Conservation (phyloP, 2,113 vertebrate species). For the Python bivittatus region DNA sequence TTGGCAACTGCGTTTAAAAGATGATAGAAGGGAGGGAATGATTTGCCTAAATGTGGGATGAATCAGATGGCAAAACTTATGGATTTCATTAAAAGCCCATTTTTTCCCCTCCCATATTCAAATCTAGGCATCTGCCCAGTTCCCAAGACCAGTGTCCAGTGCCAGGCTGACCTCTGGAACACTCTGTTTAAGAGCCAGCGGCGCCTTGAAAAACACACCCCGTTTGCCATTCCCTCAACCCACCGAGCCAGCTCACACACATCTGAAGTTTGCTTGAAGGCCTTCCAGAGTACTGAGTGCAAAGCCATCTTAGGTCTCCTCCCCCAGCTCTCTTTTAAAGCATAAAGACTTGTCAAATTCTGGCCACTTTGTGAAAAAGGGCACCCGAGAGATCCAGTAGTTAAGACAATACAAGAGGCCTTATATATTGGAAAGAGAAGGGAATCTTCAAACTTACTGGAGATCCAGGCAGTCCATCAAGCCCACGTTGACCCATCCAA, state of each 20-base stretch:
- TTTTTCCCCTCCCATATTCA: not conserved
- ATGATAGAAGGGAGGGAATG: not conserved
- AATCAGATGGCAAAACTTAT: not conserved
- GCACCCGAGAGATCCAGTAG: not conserved
- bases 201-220: not conserved
- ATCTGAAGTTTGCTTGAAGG: not conserved
- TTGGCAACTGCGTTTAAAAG: not conserved
- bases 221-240: not conserved
- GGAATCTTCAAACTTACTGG: conserved; percentile 73
- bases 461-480: conserved; percentile 77
- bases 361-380: too few species aligned
- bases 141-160: not conserved
- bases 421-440: not conserved
- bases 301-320: not conserved
- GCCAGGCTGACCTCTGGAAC: not conserved
- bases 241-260: not conserved
- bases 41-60: not conserved
- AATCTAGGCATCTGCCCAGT: not conserved
- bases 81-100: not conserved
- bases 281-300: not conserved
- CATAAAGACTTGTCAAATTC: not conserved
- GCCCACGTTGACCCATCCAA: conserved; percentile 78
- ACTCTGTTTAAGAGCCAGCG: not conserved
- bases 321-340: not conserved
- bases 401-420: not conserved